Evolutionary conservation across 2,888 invertebrate species (phyloP), one percentile per base, ranked within the genome.

Genomic region (Melikaiella ostensackeni): DNA sequence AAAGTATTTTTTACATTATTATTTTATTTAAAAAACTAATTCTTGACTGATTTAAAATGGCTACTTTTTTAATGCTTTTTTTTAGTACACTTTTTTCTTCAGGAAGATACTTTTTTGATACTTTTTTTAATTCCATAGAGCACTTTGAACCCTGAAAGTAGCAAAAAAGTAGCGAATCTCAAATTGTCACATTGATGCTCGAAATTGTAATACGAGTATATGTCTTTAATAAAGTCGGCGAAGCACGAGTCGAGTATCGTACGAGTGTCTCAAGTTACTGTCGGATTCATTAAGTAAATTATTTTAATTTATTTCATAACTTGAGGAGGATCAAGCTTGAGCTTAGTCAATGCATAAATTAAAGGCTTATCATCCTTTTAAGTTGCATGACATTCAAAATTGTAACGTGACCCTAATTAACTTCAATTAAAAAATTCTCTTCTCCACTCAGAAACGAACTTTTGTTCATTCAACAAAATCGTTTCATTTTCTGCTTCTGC

Each of bases 211-310:
- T 13, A n/a, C n/a, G n/a, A n/a, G n/a, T n/a, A 59, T 27, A 59
- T 27, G 59, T 27, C 27, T 59, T 59, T 59, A 59, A 59, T 59
- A 59, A 59, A 59, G 59, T 59, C 59, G 27, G 59, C 59, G 59
- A 59, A 59, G 59, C 27, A 27, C 24, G 59, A 27, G 59, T 59
- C 59, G 27, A 59, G 57, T 57, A 24, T 24, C 57, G 57, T 21
- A 24, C 57, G 21, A 57, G 27, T 59, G 27, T 59, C 59, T 59
- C 59, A 27, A 59, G 59, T 59, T 27, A 59, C 27, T 27, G 27
- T 24, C 27, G 27, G 59, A 59, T 59, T 59, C 59, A 24, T 59
- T 59, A 27, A 59, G 59, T 59, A 59, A 59, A 59, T 59, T 59
- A 59, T 59, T 16, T 59, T 59, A 59, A 59, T 59, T 59, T 59